Evolutionary conservation across 2,888 invertebrate species (phyloP), one percentile per base, ranked within the genome.

Genomic region (Drosophila anomelani): DNA sequence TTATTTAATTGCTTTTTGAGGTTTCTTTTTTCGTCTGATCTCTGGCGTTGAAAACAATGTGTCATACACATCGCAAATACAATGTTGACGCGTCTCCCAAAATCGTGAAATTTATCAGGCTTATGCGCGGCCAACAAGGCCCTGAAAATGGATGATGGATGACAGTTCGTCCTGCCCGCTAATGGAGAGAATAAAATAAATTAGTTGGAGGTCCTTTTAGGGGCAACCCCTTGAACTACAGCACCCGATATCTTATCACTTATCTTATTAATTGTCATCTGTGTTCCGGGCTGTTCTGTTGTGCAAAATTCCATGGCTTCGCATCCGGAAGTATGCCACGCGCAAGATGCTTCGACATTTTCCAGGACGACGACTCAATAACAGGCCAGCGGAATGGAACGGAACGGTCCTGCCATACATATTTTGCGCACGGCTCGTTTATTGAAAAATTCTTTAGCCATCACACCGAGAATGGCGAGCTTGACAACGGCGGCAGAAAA

Each of bases 381-480:
- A 55, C 41, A 55, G 66, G 60, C 43, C 54, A 58, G 54, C 62
- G 54, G 34, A 51, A 56, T 41, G 36, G 13, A 49, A 32, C 15
- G 39, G 32, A 29, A 47, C 47, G 46, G 53, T 51, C 51, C 36
- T 46, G 10, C 56, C 46, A 43, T 68, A 72, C 75, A 82, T 82
- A 77, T 82, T 85, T 85, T 88, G 72, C 60, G 70, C 75, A 62
- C 62, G 66, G 68, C 74, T 80, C 78, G 75, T 54, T 88, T 83
- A 84, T 84, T 88, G 76, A 80, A 78, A 84, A 84, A 88, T 84
- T 85, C 83, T 72, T 74, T 55, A 56, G 74, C 75, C 41, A 74
- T 70, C 69, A 68, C 71, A 53, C 55, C 47, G 39, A 54, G 67
- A 46, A 74, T 38, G 59, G 57, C 36, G 47, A 56, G 59, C 49